A percentile compares a stretch with the other conserved stretches of the same genome.
These are phyloP conservation scores for Rhegmatorhina hoffmannsi DNA, from an alignment of 2,113 vertebrate species.

Conservation along the genomic window DNA sequence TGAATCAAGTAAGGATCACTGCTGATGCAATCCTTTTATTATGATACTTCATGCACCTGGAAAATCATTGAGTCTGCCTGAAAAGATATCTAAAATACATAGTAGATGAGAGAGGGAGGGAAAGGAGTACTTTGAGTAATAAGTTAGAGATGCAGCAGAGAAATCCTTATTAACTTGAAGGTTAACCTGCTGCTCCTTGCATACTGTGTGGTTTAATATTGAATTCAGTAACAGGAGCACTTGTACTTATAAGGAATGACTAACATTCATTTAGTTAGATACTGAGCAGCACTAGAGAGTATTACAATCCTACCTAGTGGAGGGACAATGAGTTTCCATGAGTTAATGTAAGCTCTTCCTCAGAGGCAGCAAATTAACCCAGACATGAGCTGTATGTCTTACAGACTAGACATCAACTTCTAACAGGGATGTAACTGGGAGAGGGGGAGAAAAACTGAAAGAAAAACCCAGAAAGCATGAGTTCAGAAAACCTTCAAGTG, in stretches of 20 bases:
- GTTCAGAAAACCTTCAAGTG: background rate
- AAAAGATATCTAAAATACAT: background rate
- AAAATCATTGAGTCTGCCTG: background rate
- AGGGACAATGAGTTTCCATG: background rate
- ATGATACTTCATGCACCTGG: background rate
- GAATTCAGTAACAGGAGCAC: background rate
- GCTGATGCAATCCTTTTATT: rapidly evolving
- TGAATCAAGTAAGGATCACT: background rate
- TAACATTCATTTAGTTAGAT: background rate
- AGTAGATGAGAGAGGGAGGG: background rate
- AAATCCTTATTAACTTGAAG: background rate
- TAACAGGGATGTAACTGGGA: background rate
- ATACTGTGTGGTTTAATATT: background rate
- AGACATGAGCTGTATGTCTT: background rate
- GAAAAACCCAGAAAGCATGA: background rate
- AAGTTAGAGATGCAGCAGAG: background rate
- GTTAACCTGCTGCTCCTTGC: background rate
- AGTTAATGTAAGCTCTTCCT: background rate
- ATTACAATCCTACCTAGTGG: background rate
- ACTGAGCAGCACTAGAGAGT: background rate
- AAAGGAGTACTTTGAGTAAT: background rate
- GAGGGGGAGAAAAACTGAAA: background rate
- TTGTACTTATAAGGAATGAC: background rate
- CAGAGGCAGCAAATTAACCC: background rate
- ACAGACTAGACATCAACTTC: background rate